Base-by-base conservation (phyloP, 2,888 invertebrate species). In the Hedychridium roseum region DNA sequence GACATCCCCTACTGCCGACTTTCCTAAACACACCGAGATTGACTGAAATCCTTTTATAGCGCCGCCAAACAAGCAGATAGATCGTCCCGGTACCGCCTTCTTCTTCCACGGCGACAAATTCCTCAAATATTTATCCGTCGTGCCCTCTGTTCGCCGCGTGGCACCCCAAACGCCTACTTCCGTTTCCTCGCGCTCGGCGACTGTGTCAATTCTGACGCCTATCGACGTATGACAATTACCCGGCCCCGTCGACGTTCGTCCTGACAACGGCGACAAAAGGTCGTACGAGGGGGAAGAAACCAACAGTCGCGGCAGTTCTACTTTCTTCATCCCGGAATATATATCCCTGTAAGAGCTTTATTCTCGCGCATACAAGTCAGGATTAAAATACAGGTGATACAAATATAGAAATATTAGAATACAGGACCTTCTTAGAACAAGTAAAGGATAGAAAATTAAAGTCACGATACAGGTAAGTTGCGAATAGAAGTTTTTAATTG, bases 61-160 rank as follows among this genome's bases (percentile, higher is more conserved):
- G 61, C 54, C 42, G 48, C 51, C 64, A 60, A 72, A 70, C 64
- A 71, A 56, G 52, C 62, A 60, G 64, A 63, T 57, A 54, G 61
- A 50, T 51, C 49, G 52, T 51, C 23, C 48, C 49, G 48, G 49
- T 49, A 49, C 43, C 21, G 21, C 37, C 11, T 18, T 12, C 57
- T 49, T 15, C 21, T 58, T 59, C 51, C 54, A 28, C 63, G 66
- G 56, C 72, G 74, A 72, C 70, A 73, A 74, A 78, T 75, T 76
- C 75, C 67, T 77, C 76, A 78, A 78, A 78, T 78, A 78, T 78
- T 78, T 78, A 78, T 78, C 74, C 69, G 71, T 48, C 51, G 43
- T 31, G 43, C 31, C 46, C 43, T 31, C 35, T 18, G 12, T 23
- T 32, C 40, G 40, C 48, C 47, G 59, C 60, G 49, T 55, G 51